Base-by-base conservation (phyloP, 1,140 invertebrate genomes). In the Bursaphelenchus mucronatus region DNA sequence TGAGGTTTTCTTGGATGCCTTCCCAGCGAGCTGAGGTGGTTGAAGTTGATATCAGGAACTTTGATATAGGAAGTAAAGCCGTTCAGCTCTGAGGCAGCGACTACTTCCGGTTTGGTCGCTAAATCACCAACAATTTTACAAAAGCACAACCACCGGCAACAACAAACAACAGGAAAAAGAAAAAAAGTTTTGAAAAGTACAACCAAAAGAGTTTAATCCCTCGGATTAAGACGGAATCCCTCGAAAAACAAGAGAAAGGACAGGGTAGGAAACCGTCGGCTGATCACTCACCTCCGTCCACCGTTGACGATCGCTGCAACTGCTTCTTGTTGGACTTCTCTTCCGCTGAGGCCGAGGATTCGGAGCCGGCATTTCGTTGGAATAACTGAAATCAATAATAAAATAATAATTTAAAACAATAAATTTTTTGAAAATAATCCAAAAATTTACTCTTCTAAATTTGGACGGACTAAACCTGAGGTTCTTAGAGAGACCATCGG, bases 401-500 rank as follows among this genome's bases (percentile, higher is more conserved):
- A n/a, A 59, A 39, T 59, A 44, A n/a, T 19, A 5, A 7, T n/a
- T 49, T 44, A 1, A 59, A 30, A 30, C 30, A 30, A 59, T 43
- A 39, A 3, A n/a, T 3, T 15, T 59, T 3, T n/a, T 43, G 57
- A 39, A 13, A 39, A 59, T 30, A 30, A 30, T 5, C 30, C 30
- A 30, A 30, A 30, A 30, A 30, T 5, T 30, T 30, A 30, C 57
- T 7, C 45, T 59, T 59, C 57, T 13, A 39, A 59, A 59, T 3
- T 44, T 44, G 1, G 57, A 59, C 40, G 57, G 57, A 43, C 57
- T 59, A 44, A 59, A 59, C 45, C 45, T 59, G 40, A 59, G 41
- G 13, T 59, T 59, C 40, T 43, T 59, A 5, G 57, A 59, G 40
- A 44, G 57, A n/a, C 54, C 54, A 1, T 55, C 54, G 54, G n/a